Conservation (phyloP, 2,113 vertebrate species). For the Thunnus thynnus region DNA sequence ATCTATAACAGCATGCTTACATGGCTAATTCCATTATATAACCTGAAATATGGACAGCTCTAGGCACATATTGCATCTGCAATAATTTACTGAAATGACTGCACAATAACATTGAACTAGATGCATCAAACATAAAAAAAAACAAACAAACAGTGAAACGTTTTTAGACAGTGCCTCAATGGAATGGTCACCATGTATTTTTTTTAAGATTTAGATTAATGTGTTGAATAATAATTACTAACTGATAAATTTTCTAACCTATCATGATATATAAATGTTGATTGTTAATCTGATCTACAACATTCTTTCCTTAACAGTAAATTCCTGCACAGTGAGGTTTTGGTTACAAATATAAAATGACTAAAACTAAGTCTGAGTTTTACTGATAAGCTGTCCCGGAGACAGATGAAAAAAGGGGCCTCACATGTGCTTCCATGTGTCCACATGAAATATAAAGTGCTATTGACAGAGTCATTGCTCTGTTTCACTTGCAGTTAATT, state of each 20-base stretch:
- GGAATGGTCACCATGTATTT: conserved; percentile 32
- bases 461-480: conserved; percentile 53
- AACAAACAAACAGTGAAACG: neutral
- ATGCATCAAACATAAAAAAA: conserved; percentile 19
- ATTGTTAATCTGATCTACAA: conserved; percentile 1
- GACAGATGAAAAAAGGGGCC: conserved; percentile 50
- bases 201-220: conserved; percentile 14
- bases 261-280: conserved; percentile 17
- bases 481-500: conserved; percentile 41
- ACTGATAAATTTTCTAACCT: conserved; percentile 8
- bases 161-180: conserved; percentile 26
- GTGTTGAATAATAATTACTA: conserved; percentile 38
- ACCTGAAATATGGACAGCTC: conserved; percentile 60
- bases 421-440: conserved; percentile 16
- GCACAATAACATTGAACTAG: conserved; percentile 32
- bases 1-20: conserved; percentile 39
- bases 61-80: conserved; percentile 62
- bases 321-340: conserved; percentile 28
- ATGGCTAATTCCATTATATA: conserved; percentile 65
- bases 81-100: conserved; percentile 41
- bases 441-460: conserved; percentile 74
- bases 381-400: conserved; percentile 29
- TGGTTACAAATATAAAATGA: conserved; percentile 27
- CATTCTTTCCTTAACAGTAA: conserved; percentile 27
- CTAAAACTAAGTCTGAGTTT: conserved; percentile 26